phyloP scores from a whole-genome alignment of 2,888 invertebrate genomes.

The Plusia festucae region DNA sequence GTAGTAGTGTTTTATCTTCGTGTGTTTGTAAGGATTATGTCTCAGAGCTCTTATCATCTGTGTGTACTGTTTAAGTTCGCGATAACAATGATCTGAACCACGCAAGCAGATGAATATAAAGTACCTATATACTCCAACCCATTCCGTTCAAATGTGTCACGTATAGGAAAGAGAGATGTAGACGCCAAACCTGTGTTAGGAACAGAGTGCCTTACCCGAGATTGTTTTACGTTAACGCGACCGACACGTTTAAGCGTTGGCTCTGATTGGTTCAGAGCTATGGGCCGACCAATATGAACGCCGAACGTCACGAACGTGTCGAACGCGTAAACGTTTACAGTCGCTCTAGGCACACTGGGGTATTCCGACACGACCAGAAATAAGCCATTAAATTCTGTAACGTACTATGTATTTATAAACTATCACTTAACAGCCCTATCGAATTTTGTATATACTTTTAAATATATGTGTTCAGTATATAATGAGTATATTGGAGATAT shows the following conservation, averaged over 20 bases:
- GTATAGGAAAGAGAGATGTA: too few relatives aligned
- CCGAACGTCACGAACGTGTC: too few relatives aligned
- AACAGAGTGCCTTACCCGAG: too few relatives aligned
- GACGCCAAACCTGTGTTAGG: too few relatives aligned
- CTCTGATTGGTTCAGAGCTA: too few relatives aligned
- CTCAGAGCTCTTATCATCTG: background rate
- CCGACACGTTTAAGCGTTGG: too few relatives aligned
- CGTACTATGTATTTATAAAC: too few relatives aligned
- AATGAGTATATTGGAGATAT: background rate
- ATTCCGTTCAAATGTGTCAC: too few relatives aligned
- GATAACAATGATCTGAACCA: background rate
- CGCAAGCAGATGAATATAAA: background rate
- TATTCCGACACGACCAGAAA: background rate
- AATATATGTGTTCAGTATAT: conserved; percentile 1
- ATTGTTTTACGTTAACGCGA: too few relatives aligned
- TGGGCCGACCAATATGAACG: too few relatives aligned
- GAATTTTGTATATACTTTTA: background rate
- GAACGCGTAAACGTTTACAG: too few relatives aligned
- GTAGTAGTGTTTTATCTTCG: background rate
- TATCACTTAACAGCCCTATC: background rate
- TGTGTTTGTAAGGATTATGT: background rate
- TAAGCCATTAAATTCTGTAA: background rate
- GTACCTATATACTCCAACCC: background rate
- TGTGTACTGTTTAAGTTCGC: background rate
- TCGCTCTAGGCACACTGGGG: too few relatives aligned